Conservation (phyloP, 2,888 invertebrate species). For the Hypercompe scribonia region DNA sequence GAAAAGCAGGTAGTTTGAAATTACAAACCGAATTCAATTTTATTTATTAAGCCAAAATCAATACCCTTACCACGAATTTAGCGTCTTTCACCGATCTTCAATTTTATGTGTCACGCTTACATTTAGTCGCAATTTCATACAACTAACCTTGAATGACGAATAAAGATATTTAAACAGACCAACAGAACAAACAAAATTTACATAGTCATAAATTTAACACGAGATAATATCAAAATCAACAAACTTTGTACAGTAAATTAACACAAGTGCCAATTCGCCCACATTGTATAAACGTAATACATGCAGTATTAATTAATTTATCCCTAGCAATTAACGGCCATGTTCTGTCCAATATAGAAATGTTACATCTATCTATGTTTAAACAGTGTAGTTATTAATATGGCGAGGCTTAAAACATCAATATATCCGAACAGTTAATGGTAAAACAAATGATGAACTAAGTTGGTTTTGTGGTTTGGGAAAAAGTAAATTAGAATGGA, state of each 20-base stretch:
- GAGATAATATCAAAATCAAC: conserved; percentile 2
- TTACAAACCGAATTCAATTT: too few relatives aligned
- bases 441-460: conserved; percentile 11
- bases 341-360: conserved; percentile 28
- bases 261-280: conserved; percentile 43
- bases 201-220: not conserved
- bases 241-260: conserved; percentile 26
- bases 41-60: too few relatives aligned
- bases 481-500: conserved; percentile 15
- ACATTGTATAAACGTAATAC: conserved; percentile 22
- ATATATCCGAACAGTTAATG: conserved; percentile 12
- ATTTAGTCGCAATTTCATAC: not conserved
- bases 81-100: too few relatives aligned
- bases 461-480: conserved; percentile 19
- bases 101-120: not conserved
- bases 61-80: too few relatives aligned
- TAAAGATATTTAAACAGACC: not conserved
- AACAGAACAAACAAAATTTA: not conserved
- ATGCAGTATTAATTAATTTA: conserved; percentile 39
- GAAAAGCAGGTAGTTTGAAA: too few relatives aligned
- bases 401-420: conserved; percentile 30
- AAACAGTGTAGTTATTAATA: conserved; percentile 27
- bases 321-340: conserved; percentile 51
- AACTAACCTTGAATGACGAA: not conserved
- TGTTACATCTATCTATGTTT: conserved; percentile 23